phyloP scores from a whole-genome alignment of 2,888 invertebrate genomes.

The Steinernema hermaphroditum region DNA sequence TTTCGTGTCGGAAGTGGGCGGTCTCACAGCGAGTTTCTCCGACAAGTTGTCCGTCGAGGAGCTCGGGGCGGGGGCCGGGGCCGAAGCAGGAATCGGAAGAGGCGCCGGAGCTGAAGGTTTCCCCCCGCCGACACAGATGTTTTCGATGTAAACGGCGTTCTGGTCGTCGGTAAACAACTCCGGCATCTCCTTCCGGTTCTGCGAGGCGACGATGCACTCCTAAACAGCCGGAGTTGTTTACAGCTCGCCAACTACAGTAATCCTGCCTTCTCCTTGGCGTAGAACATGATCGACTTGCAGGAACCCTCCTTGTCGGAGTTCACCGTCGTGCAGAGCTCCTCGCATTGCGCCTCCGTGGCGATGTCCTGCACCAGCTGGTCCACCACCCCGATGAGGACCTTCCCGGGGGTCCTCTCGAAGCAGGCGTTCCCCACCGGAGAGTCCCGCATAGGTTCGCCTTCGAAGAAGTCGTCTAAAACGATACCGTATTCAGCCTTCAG shows the following conservation, averaged over 20 bases:
- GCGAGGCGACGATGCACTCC: constrained; percentile 57
- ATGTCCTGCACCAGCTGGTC: constrained; percentile 54
- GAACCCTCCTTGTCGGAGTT: constrained; percentile 43
- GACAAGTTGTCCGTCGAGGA: neutral
- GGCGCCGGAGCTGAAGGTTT: constrained; percentile 32
- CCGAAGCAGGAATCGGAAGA: too few species aligned
- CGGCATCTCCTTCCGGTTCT: constrained; percentile 48
- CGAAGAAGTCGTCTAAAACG: constrained; percentile 6
- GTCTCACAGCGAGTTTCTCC: constrained; percentile 5
- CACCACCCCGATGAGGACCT: constrained; percentile 54
- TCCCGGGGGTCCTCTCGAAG: constrained; percentile 28
- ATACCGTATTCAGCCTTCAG: constrained; percentile 4
- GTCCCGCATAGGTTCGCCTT: constrained; percentile 16
- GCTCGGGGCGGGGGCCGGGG: too few species aligned
- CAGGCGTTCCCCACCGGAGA: constrained; percentile 1
- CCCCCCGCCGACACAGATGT: constrained; percentile 43
- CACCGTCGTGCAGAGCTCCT: constrained; percentile 45
- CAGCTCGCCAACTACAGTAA: neutral
- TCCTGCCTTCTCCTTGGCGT: constrained; percentile 52
- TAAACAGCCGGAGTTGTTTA: constrained; percentile 14
- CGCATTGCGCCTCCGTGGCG: constrained; percentile 43
- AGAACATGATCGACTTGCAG: constrained; percentile 56
- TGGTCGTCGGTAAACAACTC: constrained; percentile 56
- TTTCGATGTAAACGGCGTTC: constrained; percentile 52
- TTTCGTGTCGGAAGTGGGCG: neutral